phyloP scores from a whole-genome alignment of 23 tunicate species.

The Halocynthia roretzi region DNA sequence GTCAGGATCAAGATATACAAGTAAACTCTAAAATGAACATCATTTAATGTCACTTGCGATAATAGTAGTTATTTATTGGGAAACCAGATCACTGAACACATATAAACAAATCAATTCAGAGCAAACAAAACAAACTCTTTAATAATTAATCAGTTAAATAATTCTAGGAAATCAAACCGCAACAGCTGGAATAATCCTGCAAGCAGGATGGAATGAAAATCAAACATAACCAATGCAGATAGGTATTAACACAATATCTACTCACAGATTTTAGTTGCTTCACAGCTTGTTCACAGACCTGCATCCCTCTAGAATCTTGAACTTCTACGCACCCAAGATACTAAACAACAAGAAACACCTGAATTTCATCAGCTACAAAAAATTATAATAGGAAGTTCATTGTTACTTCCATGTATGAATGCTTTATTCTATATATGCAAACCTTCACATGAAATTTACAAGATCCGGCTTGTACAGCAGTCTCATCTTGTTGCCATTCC shows the following conservation, averaged over 20 bases:
- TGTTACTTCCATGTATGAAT: too few relatives aligned
- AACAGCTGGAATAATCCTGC: not conserved
- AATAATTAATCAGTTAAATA: not conserved
- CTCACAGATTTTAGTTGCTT: slow-evolving; percentile 89
- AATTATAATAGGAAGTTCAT: too few relatives aligned
- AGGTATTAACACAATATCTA: not conserved
- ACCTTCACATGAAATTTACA: slow-evolving; percentile 95
- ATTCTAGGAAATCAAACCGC: not conserved
- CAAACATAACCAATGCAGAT: not conserved
- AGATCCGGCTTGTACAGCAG: slow-evolving; percentile 56
- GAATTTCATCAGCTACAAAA: too few relatives aligned
- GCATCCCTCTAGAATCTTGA: slow-evolving; percentile 96
- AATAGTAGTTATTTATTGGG: too few relatives aligned
- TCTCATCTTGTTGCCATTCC: slow-evolving; percentile 94
- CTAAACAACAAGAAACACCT: slow-evolving; percentile 22
- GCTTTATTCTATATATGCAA: not conserved
- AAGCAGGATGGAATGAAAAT: not conserved
- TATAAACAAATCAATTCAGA: not conserved
- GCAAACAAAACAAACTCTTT: not conserved
- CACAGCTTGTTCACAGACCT: slow-evolving; percentile 95
- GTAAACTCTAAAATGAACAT: too few relatives aligned
- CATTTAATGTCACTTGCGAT: too few relatives aligned
- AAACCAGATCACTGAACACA: not conserved
- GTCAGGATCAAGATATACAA: too few relatives aligned
- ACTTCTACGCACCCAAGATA: slow-evolving; percentile 94